These are phyloP conservation scores for Circaetus gallicus DNA, from an alignment of 2,113 vertebrate species.

Conservation along the genomic window DNA sequence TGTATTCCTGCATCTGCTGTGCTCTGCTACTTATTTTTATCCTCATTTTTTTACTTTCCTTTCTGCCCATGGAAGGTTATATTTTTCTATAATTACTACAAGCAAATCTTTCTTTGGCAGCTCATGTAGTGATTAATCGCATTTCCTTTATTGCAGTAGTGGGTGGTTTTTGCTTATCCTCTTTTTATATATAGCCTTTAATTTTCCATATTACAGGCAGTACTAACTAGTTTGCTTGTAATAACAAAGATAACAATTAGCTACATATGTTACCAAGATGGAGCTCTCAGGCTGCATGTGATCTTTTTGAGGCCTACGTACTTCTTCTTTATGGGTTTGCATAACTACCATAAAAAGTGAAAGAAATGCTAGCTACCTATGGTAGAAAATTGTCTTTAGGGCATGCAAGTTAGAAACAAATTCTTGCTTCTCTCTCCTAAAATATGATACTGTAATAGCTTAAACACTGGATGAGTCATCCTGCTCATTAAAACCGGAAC, in stretches of 20 bases:
- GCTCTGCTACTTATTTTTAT: neutral
- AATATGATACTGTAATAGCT: neutral
- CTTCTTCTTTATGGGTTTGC: neutral
- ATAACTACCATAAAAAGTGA: neutral
- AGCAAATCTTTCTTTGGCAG: conserved; percentile 21
- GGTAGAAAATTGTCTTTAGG: neutral
- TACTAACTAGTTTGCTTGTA: neutral
- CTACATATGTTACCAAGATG: neutral
- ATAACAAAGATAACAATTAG: conserved; percentile 10
- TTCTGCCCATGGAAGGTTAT: conserved; percentile 17
- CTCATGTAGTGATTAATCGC: neutral
- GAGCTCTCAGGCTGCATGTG: neutral
- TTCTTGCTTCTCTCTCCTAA: neutral
- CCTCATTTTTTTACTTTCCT: neutral
- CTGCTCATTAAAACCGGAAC: neutral
- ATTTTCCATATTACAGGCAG: neutral
- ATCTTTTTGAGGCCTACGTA: neutral
- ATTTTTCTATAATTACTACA: conserved; percentile 29
- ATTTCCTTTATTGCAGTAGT: neutral
- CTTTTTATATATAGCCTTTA: conserved; percentile 14
- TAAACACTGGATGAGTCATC: neutral
- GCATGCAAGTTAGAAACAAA: neutral
- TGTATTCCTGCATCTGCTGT: neutral
- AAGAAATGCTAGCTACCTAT: neutral
- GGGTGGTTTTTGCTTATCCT: neutral